phyloP scores from a whole-genome alignment of 2,888 invertebrate genomes.

The Apocheima hispidaria region DNA sequence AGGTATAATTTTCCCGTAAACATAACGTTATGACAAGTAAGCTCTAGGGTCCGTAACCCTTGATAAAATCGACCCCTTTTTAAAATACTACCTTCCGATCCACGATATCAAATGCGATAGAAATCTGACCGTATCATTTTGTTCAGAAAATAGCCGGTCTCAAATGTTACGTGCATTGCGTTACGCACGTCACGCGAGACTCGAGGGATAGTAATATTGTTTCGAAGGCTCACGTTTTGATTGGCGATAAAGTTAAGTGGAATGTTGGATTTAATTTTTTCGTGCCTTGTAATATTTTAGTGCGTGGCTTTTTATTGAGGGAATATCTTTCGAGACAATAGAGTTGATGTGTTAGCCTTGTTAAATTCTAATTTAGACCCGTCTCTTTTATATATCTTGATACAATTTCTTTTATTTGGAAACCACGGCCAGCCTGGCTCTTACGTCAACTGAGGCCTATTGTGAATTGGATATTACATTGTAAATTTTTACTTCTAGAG shows the following conservation, averaged over 20 bases:
- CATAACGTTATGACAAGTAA: constrained; percentile 19
- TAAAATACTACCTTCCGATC: constrained; percentile 17
- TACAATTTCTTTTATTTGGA: no score
- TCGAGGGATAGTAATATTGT: constrained; percentile 11
- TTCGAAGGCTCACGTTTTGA: constrained; percentile 8
- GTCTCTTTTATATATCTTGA: no score
- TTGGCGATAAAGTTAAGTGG: constrained; percentile 8
- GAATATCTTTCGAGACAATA: no score
- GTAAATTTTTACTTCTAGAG: no score
- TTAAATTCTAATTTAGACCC: no score
- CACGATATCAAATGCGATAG: constrained; percentile 16
- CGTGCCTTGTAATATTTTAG: no score
- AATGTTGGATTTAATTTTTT: not conserved
- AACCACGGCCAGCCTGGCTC: no score
- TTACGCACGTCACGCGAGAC: constrained; percentile 4
- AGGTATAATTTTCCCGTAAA: constrained; percentile 11
- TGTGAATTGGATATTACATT: no score
- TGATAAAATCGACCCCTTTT: constrained; percentile 16
- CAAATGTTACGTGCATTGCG: constrained; percentile 4
- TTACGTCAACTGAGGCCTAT: no score
- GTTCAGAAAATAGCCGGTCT: constrained; percentile 17
- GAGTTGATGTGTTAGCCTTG: no score
- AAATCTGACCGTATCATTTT: constrained; percentile 18
- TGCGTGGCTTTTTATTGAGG: no score
- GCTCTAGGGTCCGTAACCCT: constrained; percentile 14